These are phyloP conservation scores for Tachysurus fulvidraco DNA, from an alignment of 2,113 vertebrate genomes.

Conservation along the genomic window DNA sequence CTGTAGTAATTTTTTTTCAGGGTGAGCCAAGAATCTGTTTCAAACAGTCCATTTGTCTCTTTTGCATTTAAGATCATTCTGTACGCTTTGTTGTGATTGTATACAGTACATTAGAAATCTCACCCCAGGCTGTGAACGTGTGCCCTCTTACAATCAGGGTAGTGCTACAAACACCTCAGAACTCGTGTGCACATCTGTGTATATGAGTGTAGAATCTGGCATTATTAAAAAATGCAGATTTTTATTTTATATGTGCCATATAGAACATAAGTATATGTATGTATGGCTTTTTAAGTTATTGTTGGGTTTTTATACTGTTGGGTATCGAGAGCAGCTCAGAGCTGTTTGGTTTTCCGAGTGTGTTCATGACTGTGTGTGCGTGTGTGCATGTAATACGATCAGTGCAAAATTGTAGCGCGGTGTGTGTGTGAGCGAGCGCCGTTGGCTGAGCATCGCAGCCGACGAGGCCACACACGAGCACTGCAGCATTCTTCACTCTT, in stretches of 20 bases:
- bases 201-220: slow-evolving; percentile 12
- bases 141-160: neutral
- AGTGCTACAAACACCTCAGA: neutral
- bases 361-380: slow-evolving; percentile 33
- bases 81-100: neutral
- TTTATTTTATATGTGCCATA: neutral
- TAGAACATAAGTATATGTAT: neutral
- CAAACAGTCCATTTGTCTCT: neutral
- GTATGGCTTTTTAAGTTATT: slow-evolving; percentile 23
- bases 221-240: neutral
- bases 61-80: neutral
- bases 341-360: slow-evolving; percentile 34
- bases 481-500: neutral
- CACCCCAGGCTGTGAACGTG: neutral
- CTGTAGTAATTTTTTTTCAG: neutral
- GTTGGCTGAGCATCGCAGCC: slow-evolving; percentile 23
- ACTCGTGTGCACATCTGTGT: slow-evolving; percentile 22
- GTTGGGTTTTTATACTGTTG: slow-evolving; percentile 13
- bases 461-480: slow-evolving; percentile 50
- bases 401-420: neutral
- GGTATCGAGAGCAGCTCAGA: slow-evolving; percentile 31
- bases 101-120: neutral
- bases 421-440: slow-evolving; percentile 5
- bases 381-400: slow-evolving; percentile 45
- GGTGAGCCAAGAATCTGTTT: neutral